phyloP scores from a whole-genome alignment of 2,113 vertebrate species.

The Pogonocichla stellata region DNA sequence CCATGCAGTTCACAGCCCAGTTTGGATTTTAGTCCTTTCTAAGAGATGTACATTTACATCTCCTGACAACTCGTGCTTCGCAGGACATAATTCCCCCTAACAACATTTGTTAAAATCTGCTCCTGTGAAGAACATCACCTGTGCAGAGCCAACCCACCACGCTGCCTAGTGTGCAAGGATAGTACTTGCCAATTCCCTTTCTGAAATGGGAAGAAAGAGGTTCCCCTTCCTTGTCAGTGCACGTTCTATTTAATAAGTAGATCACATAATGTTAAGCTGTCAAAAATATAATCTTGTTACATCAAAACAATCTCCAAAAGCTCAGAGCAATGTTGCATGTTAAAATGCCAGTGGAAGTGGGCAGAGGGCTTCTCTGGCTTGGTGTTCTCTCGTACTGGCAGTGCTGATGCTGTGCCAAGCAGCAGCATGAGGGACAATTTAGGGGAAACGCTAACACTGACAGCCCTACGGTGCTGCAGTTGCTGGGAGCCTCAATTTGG shows the following conservation, averaged over 20 bases:
- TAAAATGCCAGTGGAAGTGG: background rate
- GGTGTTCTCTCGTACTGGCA: background rate
- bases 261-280: background rate
- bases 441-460: background rate
- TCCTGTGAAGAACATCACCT: background rate
- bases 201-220: background rate
- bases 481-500: accelerated
- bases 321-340: background rate
- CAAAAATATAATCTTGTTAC: background rate
- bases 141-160: background rate
- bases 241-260: background rate
- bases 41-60: background rate
- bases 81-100: background rate
- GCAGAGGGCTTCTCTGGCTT: background rate
- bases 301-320: background rate
- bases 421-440: background rate
- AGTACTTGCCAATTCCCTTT: background rate
- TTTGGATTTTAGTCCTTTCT: background rate
- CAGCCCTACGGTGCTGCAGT: accelerated
- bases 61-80: background rate
- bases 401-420: background rate
- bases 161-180: accelerated
- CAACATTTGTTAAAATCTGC: background rate
- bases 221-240: background rate
- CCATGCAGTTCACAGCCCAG: background rate